phyloP scores from a whole-genome alignment of 2,888 invertebrate genomes.

The Dolichomitus sp. region DNA sequence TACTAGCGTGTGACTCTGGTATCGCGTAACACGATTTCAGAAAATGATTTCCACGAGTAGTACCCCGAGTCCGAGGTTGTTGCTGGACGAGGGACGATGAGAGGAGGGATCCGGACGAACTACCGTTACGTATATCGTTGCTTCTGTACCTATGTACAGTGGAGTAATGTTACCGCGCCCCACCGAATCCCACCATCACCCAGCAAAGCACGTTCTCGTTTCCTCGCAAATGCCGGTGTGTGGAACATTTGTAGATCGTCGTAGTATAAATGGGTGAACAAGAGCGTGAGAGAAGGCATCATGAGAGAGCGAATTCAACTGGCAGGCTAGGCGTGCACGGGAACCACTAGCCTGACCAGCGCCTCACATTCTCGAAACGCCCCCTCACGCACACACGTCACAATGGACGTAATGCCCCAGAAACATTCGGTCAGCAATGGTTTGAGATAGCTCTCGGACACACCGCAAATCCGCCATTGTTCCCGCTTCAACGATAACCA shows the following conservation, averaged over 20 bases:
- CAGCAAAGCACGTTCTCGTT: conserved; percentile 23
- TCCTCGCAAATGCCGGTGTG: conserved; percentile 49
- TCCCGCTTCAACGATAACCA: conserved; percentile 67
- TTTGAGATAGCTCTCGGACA: conserved; percentile 67
- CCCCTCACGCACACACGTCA: conserved; percentile 53
- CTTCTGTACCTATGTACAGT: conserved; percentile 20
- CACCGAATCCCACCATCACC: neutral
- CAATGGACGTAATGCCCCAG: conserved; percentile 72
- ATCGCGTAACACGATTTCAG: conserved; percentile 52
- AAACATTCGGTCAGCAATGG: conserved; percentile 69
- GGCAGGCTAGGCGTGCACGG: conserved; percentile 47
- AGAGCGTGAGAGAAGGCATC: conserved; percentile 27
- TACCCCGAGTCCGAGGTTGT: conserved; percentile 15
- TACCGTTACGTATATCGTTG: conserved; percentile 8
- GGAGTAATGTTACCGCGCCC: neutral
- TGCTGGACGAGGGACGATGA: conserved; percentile 8
- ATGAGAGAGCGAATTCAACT: conserved; percentile 42
- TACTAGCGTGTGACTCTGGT: conserved; percentile 44
- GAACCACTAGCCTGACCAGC: conserved; percentile 28
- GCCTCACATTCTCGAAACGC: conserved; percentile 46
- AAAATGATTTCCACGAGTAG: conserved; percentile 38
- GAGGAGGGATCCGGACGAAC: conserved; percentile 2
- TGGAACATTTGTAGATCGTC: conserved; percentile 61
- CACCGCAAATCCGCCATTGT: conserved; percentile 73
- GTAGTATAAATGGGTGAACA: conserved; percentile 49